Conservation (phyloP, 2,888 invertebrate genomes). For the Clusia tigrina region DNA sequence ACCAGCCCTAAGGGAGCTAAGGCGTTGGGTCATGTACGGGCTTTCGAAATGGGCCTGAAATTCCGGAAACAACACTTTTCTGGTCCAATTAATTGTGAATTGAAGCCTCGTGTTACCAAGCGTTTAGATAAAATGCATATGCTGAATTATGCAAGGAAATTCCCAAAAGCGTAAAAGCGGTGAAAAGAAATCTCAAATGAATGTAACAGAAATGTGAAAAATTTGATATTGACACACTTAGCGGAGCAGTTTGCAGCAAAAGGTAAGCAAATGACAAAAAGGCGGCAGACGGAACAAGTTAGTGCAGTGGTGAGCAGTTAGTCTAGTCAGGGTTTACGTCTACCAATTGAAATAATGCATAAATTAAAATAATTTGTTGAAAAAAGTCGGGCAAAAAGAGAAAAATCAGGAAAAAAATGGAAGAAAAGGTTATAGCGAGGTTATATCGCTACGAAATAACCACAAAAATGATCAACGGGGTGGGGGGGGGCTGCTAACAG, state of each 20-base stretch:
- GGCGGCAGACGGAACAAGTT: not conserved
- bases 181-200: not conserved
- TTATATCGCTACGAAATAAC: not conserved
- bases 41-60: too few species aligned
- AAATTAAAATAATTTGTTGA: not conserved
- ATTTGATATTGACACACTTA: constrained; percentile 3
- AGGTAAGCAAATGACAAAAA: not conserved
- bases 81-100: too few species aligned
- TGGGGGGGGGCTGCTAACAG: not conserved
- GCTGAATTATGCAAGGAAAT: not conserved
- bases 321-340: not conserved
- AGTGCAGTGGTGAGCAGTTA: not conserved
- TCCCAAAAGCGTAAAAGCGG: not conserved
- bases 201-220: not conserved
- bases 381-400: not conserved
- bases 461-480: not conserved
- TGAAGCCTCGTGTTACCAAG: not conserved
- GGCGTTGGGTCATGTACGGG: too few species aligned
- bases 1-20: too few species aligned
- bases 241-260: not conserved
- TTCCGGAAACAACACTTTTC: too few species aligned
- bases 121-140: not conserved
- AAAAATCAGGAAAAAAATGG: not conserved
- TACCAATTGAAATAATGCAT: not conserved
- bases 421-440: not conserved